These are phyloP conservation scores for Sitophilus oryzae DNA, from an alignment of 1,140 invertebrate species.

Conservation along the genomic window DNA sequence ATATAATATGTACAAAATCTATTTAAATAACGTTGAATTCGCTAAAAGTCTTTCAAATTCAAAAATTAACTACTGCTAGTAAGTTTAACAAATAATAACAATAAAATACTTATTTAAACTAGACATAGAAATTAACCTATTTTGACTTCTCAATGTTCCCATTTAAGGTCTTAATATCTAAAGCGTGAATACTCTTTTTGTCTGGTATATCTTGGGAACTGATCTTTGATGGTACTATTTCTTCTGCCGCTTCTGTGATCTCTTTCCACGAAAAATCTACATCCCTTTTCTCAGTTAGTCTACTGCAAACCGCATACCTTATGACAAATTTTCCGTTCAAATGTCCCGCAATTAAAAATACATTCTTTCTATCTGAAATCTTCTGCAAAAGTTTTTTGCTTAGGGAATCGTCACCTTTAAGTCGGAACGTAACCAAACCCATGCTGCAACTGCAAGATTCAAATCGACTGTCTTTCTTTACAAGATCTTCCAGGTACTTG, in stretches of 20 bases:
- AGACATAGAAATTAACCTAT: slow-evolving; percentile 29
- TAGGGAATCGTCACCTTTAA: slow-evolving; percentile 68
- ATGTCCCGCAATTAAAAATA: slow-evolving; percentile 80
- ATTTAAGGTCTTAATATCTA: slow-evolving; percentile 18
- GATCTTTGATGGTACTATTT: slow-evolving; percentile 32
- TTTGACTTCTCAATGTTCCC: slow-evolving; percentile 46
- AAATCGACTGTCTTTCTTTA: slow-evolving; percentile 68
- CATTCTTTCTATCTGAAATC: slow-evolving; percentile 69
- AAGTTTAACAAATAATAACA: too few relatives aligned
- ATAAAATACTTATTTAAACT: too few relatives aligned
- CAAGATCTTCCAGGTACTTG: slow-evolving; percentile 66
- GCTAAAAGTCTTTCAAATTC: too few relatives aligned
- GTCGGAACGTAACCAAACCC: slow-evolving; percentile 83
- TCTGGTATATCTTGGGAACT: slow-evolving; percentile 3
- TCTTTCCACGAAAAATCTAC: slow-evolving; percentile 79
- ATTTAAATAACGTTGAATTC: too few relatives aligned
- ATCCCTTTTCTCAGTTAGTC: slow-evolving; percentile 62
- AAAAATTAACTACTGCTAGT: too few relatives aligned
- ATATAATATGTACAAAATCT: too few relatives aligned
- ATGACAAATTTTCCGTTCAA: slow-evolving; percentile 65
- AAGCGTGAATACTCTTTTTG: slow-evolving; percentile 12
- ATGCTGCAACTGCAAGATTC: slow-evolving; percentile 55
- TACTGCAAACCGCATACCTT: slow-evolving; percentile 77
- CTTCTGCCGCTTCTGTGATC: slow-evolving; percentile 55
- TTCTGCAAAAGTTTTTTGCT: slow-evolving; percentile 70